Percentiles rank a stretch among this genome's conserved stretches.
These are phyloP conservation scores for Coilia nasus DNA, from an alignment of 2,797 vertebrate genomes.

Conservation along the genomic window DNA sequence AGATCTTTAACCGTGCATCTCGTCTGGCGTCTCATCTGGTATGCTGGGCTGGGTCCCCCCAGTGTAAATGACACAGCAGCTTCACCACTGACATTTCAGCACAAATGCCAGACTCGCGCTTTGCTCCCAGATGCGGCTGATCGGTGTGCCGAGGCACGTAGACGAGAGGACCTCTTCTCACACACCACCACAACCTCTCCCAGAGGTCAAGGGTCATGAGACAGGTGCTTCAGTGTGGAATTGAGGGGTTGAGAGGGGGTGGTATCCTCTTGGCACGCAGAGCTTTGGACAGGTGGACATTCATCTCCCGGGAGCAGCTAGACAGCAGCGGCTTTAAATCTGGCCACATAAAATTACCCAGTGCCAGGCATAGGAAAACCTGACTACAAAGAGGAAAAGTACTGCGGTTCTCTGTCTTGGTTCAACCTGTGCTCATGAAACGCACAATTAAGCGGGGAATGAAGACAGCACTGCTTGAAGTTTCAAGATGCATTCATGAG, in stretches of 20 bases:
- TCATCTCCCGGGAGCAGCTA: not conserved
- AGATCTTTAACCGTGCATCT: not conserved
- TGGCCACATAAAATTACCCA: not conserved
- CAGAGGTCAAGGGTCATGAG: slow-evolving; percentile 17
- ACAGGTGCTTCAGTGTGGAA: not conserved
- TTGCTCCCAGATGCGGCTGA: not conserved
- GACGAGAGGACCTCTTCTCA: not conserved
- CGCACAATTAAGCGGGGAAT: not conserved
- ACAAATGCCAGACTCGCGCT: slow-evolving; percentile 54
- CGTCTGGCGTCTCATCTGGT: not conserved
- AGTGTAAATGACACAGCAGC: slow-evolving; percentile 50
- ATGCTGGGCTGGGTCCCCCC: slow-evolving; percentile 22
- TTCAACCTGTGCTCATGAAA: too few species aligned
- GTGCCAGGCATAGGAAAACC: too few species aligned
- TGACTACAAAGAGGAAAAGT: too few species aligned
- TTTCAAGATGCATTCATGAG: not conserved
- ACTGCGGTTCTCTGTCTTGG: too few species aligned
- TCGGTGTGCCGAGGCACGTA: not conserved
- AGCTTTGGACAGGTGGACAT: not conserved
- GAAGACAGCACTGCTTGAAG: not conserved
- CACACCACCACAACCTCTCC: not conserved
- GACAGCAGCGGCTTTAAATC: not conserved
- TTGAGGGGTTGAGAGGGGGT: not conserved
- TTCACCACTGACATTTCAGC: slow-evolving; percentile 56
- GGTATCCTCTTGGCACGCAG: not conserved